phyloP scores from a whole-genome alignment of 2,797 vertebrate genomes.

The Gallinago stenura region DNA sequence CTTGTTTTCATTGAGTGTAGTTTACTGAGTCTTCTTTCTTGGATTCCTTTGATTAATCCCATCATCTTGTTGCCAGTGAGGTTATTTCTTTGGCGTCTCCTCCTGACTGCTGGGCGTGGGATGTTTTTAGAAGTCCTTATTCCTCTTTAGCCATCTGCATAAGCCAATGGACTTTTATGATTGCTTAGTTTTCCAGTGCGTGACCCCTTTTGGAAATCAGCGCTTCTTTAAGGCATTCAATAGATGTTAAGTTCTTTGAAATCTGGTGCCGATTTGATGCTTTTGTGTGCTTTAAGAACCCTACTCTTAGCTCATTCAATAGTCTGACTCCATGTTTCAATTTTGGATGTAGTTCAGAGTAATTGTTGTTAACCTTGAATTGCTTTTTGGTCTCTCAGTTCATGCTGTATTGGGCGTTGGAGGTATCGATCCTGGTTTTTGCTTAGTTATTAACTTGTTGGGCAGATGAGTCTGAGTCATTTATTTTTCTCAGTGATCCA shows the following conservation, averaged over 20 bases:
- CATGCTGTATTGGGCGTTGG: background rate
- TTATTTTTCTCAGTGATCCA: background rate
- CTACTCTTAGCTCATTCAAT: background rate
- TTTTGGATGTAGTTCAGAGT: background rate
- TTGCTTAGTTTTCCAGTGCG: background rate
- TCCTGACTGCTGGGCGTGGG: rapidly evolving
- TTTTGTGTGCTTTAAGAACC: conserved; percentile 5
- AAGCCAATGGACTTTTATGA: background rate
- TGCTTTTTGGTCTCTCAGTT: background rate
- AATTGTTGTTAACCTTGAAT: background rate
- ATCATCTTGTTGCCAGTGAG: background rate
- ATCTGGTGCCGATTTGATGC: background rate
- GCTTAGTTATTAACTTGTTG: background rate
- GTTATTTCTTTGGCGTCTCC: background rate
- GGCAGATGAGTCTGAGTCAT: background rate
- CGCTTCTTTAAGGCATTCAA: background rate
- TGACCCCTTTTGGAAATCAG: background rate
- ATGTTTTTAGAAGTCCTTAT: background rate
- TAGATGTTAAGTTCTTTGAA: conserved; percentile 11
- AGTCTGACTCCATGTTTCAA: conserved; percentile 31
- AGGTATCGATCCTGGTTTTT: background rate
- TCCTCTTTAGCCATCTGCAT: background rate
- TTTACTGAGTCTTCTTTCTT: background rate
- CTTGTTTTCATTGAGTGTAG: background rate
- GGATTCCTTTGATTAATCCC: background rate